Evolutionary conservation across 2,113 vertebrate species (phyloP), one percentile per base, ranked within the genome.

Genomic region (Puffinus mauretanicus): DNA sequence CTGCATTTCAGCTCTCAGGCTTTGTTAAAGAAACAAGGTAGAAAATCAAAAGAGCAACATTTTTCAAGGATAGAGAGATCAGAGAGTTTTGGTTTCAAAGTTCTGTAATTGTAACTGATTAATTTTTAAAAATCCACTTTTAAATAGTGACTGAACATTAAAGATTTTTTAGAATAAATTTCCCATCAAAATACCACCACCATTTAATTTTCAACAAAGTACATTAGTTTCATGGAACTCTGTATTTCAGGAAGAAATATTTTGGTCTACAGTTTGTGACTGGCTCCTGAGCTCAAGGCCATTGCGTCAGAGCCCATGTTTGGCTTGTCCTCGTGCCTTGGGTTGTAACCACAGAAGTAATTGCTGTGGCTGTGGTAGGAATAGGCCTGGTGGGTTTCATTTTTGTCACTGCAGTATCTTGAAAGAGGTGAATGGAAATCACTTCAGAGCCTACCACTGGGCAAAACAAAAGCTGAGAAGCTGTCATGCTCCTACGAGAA

Each of bases 261-360:
- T 83, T 67, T 26, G 27, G 11, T 65, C 18, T 84, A 46, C 18
- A 57, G 3, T 38, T 76, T 66, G 12, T 72, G 29, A 70, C 18
- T 55, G 18, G 9, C 16, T 81, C 7, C 29, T 44, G 14, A 71
- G 15, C 40, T 40, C 19, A 66, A 57, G 29, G 12, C 40, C 9
- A 0, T 52, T 65, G 25, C 0, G 1, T 66, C 40, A 84, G 26
- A 86, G 58, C 26, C 49, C 0, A 0, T 29, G 11, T 1, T 55
- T n/a, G 32, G 14, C 13, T 64, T 72, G 24, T 73, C 12, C 24
- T 52, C 1, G 2, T 70, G 29, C 30, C 16, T 38, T 36, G 24
- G 17, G 14, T 25, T 29, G 13, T 51, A 76, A n/a, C 8, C n/a
- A 64, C 70, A 42, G 12, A 34, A 49, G 6, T 67, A 72, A 55